A percentile compares a stretch with the other conserved stretches of the same genome.
Evolutionary conservation across 2,888 invertebrate species (phyloP).

Genomic region (Drosophila conformis): DNA sequence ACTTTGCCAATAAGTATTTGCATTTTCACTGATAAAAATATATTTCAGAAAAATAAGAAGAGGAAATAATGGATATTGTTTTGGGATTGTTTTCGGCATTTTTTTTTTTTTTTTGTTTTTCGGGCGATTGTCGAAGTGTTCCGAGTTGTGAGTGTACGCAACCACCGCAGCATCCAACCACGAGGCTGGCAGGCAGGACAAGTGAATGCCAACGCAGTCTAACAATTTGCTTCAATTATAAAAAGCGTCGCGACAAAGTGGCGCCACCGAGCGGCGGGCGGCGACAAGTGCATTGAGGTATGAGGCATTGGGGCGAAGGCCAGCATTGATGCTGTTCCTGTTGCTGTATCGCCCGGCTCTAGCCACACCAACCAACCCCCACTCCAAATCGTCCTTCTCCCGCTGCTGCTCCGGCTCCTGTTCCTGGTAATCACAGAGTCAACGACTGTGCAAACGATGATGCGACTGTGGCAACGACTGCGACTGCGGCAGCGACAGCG

Average conservation of each 20-base stretch:
- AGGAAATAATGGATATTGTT: neutral
- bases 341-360: neutral
- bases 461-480: constrained; percentile 10
- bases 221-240: constrained; percentile 81
- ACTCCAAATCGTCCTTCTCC: neutral
- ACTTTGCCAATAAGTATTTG: neutral
- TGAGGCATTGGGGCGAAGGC: constrained; percentile 34
- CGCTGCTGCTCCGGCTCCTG: constrained; percentile 11
- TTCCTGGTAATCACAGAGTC: constrained; percentile 63
- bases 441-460: constrained; percentile 41
- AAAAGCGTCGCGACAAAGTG: constrained; percentile 81
- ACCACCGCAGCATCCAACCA: constrained; percentile 9
- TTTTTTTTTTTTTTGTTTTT: neutral
- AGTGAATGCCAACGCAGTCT: constrained; percentile 73
- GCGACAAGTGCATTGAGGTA: constrained; percentile 51
- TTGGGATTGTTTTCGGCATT: neutral
- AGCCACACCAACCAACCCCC: neutral
- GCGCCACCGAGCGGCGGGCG: constrained; percentile 71
- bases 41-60: neutral
- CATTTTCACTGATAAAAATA: neutral
- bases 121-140: neutral
- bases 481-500: constrained; percentile 28
- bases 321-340: constrained; percentile 45
- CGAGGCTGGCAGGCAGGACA: constrained; percentile 40
- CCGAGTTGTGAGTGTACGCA: neutral